These are phyloP conservation scores for Hemiscyllium ocellatum DNA, from an alignment of 2,113 vertebrate species.

Conservation along the genomic window DNA sequence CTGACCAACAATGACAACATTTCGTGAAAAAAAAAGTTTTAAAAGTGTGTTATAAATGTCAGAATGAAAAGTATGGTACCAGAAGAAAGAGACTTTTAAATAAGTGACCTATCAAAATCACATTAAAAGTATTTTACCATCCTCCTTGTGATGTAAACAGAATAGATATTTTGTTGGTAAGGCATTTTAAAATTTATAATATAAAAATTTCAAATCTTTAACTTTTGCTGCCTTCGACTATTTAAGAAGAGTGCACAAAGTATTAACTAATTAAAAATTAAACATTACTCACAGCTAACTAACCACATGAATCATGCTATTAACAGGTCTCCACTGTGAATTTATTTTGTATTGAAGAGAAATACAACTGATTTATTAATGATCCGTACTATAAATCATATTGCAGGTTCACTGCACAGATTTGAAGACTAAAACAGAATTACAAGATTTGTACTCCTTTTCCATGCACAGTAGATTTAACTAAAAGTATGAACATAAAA, in stretches of 20 bases:
- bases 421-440: not conserved
- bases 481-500: not conserved
- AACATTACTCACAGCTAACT: slow-evolving; percentile 13
- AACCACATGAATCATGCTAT: not conserved
- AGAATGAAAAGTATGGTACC: not conserved
- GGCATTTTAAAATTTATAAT: not conserved
- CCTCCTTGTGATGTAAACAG: not conserved
- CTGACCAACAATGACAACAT: no score
- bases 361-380: not conserved
- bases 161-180: not conserved
- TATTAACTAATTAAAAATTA: not conserved
- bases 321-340: not conserved
- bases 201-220: not conserved
- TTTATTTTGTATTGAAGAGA: not conserved
- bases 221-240: not conserved
- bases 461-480: not conserved
- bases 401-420: not conserved
- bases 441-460: not conserved
- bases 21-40: not conserved
- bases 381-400: not conserved
- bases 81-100: not conserved
- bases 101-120: not conserved
- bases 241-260: not conserved
- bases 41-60: not conserved
- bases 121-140: not conserved